Evolutionary conservation across 35 echinoderm and acorn worm species (phyloP), one percentile per base, ranked within the genome.

Genomic region (Diadema setosum): DNA sequence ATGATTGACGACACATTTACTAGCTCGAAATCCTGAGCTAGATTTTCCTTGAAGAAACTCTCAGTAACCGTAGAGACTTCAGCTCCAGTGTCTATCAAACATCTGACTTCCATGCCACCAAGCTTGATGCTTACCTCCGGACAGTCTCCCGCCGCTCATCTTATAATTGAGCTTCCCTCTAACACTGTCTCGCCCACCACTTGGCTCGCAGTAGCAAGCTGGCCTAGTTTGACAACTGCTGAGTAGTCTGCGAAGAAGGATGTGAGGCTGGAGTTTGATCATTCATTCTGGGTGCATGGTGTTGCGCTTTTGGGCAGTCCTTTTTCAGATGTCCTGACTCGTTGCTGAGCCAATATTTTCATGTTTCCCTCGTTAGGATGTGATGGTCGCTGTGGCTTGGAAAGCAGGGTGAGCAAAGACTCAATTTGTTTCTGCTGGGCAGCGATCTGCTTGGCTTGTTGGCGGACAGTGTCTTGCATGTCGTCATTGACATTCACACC

Each of bases 81-180:
- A 2, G 85, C 85, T 43, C 85, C 85, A 40, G 70, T 87, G 34
- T 87, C 85, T 27, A 87, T 81, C 35, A 84, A 29, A 34, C 85
- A 81, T 36, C 31, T 31, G 31, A 34, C 85, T 42, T 36, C 31
- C 17, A 29, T 30, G 81, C n/a, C 37, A 43, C 85, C 85, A 39
- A 87, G 17, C 42, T 30, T 42, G 37, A 87, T 30, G 2, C 1
- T 46, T 5, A 46, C 39, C 50, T 46, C 67, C 17, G 85, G 85
- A 82, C 85, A 87, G 3, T 78, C 20, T 24, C 69, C 85, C 25
- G 81, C 65, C 15, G 36, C 85, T 81, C 55, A 4, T 14, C 67
- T 11, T 29, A 81, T 7, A 29, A 81, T 14, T 16, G 78, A 81
- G 42, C 39, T 29, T 7, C 27, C 30, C 39, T 18, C 15, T 81